These are phyloP conservation scores for Drosophila meridionalis DNA, from an alignment of 2,888 invertebrate genomes.

Conservation along the genomic window DNA sequence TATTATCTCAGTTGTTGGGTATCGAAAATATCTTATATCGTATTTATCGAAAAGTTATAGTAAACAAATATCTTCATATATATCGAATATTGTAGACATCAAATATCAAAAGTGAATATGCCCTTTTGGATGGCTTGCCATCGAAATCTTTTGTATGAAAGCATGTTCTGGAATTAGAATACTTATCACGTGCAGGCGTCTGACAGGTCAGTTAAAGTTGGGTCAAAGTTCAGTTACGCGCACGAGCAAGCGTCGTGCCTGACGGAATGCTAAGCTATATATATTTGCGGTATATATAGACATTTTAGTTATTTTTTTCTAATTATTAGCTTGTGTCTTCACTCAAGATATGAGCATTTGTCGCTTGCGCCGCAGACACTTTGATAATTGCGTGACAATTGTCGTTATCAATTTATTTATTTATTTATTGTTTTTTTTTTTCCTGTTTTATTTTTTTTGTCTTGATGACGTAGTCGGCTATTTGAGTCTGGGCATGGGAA, in stretches of 20 bases:
- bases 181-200: constrained; percentile 1
- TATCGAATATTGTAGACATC: neutral
- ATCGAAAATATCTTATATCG: neutral
- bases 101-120: neutral
- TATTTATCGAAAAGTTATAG: neutral
- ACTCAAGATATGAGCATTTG: constrained; percentile 34
- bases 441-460: neutral
- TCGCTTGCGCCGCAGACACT: constrained; percentile 17
- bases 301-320: constrained; percentile 9
- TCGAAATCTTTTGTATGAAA: neutral
- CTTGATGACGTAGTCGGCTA: constrained; percentile 26
- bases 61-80: neutral
- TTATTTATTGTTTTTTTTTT: neutral
- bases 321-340: constrained; percentile 24
- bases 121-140: neutral
- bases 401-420: constrained; percentile 29
- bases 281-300: neutral
- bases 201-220: constrained; percentile 1
- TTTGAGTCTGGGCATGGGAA: neutral
- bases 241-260: constrained; percentile 32
- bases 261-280: neutral
- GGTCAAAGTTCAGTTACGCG: neutral
- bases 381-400: constrained; percentile 28
- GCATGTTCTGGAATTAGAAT: neutral
- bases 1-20: too few relatives aligned